A percentile compares a stretch with the other conserved stretches of the same genome.
These are phyloP conservation scores for Oxyruncus cristatus DNA, from an alignment of 2,113 vertebrate genomes.

Conservation along the genomic window DNA sequence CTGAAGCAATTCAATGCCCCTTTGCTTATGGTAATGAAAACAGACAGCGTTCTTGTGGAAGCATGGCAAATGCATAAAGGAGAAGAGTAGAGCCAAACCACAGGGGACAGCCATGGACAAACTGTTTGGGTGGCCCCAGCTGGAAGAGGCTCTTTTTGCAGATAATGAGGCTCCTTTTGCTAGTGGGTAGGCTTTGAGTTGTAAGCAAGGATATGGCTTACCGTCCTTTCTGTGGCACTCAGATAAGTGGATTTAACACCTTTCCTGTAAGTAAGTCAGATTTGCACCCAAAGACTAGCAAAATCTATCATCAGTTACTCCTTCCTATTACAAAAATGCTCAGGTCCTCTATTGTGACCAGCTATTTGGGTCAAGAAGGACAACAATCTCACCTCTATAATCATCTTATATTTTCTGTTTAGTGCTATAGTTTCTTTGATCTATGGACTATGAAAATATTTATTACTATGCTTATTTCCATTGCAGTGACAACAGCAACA, in stretches of 20 bases:
- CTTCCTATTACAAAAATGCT: not conserved
- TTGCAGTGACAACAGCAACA: not conserved
- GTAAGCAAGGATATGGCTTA: not conserved
- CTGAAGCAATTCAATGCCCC: not conserved
- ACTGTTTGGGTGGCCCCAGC: not conserved
- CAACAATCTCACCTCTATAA: not conserved
- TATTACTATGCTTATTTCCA: not conserved
- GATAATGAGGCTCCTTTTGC: not conserved
- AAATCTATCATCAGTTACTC: not conserved
- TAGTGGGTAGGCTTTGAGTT: not conserved
- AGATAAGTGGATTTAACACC: not conserved
- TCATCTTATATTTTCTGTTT: not conserved
- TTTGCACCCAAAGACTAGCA: not conserved
- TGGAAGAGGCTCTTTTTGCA: not conserved
- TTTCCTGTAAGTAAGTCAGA: not conserved
- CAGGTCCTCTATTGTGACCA: not conserved
- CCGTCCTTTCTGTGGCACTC: not conserved
- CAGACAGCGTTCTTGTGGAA: not conserved
- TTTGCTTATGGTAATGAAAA: not conserved
- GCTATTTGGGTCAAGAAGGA: not conserved
- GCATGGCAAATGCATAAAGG: not conserved
- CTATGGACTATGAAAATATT: not conserved
- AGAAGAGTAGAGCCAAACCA: not conserved
- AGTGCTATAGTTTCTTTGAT: not conserved
- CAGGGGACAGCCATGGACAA: not conserved